Conservation (phyloP, 92 coral and sea anemone species). For the Pocillopora grandis region DNA sequence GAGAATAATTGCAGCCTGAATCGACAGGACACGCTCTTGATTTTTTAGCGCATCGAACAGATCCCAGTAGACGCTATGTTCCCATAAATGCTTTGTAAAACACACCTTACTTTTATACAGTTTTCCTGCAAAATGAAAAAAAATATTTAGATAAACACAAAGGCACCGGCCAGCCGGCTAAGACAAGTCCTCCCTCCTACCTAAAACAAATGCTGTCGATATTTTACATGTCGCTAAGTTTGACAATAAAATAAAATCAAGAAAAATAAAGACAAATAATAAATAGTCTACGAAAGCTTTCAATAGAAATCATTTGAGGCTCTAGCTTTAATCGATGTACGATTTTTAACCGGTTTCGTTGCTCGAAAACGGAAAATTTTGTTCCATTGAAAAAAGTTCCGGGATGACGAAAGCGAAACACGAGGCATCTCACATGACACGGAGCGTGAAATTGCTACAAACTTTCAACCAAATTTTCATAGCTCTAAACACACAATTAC, state of each 20-base stretch:
- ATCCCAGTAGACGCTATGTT: constrained; percentile 98
- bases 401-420: constrained; percentile 62
- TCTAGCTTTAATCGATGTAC: not conserved
- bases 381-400: constrained; percentile 37
- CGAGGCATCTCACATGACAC: constrained; percentile 80
- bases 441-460: constrained; percentile 45
- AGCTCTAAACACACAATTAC: not conserved
- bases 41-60: constrained; percentile 97
- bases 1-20: constrained; percentile 97
- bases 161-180: constrained; percentile 9
- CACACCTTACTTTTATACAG: constrained; percentile 97
- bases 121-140: constrained; percentile 75
- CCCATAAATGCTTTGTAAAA: constrained; percentile 99
- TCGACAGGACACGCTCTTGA: constrained; percentile 96
- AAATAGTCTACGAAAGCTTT: not conserved
- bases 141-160: constrained; percentile 47
- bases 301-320: not conserved
- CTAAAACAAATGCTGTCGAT: not conserved
- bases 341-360: constrained; percentile 2
- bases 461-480: constrained; percentile 16
- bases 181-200: constrained; percentile 34
- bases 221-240: constrained; percentile 31
- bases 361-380: constrained; percentile 36
- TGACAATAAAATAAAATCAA: constrained; percentile 26
- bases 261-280: constrained; percentile 33